Base-by-base conservation (phyloP, 2,113 vertebrate species). In the Toxotes jaculatrix region DNA sequence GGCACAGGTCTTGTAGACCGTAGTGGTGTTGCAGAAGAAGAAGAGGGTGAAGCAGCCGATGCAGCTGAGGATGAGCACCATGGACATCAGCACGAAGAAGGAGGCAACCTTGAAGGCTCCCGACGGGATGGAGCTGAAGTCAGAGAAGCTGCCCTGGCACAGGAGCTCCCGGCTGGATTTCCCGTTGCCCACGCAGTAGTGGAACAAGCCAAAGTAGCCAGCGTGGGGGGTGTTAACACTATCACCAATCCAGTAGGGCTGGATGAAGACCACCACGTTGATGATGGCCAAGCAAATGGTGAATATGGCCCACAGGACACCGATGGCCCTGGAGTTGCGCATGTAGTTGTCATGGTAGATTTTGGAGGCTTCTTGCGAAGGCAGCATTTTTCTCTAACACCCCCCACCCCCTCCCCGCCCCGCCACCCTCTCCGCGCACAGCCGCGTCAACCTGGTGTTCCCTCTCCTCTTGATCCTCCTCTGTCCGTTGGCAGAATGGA, bases 11-110 rank as follows among this genome's bases (percentile, higher is more conserved):
- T 99, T 99, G 96, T 99, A 99, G 93, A 99, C 97, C 57, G 97
- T 98, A 93, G 97, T 97, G 53, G 97, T 98, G 96, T 98, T 99
- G 96, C 97, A 99, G 96, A 99, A 98, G 95, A 99, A 99, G 96
- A 99, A 99, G 65, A 99, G 97, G 77, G 96, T 95, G 92, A 99
- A 98, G 95, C 97, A 99, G 85, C 96, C 95, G 94, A 99, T 99
- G 95, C 97, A 99, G 94, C 96, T 96, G 91, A 99, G 96, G 90
- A 94, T 98, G 95, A 99, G 96, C 94, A 98, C 96, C 97, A 98
- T 98, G 96, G 97, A 98, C 81, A 98, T 96, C 95, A 98, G 94
- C 94, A 99, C 97, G 93, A 99, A 99, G 89, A 99, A 97, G 65
- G 97, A 95, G 68, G 97, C 97, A 56, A 96, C 96, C 94, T 98